Base-by-base conservation (phyloP, 2,797 vertebrate genomes). In the Amblyraja radiata region DNA sequence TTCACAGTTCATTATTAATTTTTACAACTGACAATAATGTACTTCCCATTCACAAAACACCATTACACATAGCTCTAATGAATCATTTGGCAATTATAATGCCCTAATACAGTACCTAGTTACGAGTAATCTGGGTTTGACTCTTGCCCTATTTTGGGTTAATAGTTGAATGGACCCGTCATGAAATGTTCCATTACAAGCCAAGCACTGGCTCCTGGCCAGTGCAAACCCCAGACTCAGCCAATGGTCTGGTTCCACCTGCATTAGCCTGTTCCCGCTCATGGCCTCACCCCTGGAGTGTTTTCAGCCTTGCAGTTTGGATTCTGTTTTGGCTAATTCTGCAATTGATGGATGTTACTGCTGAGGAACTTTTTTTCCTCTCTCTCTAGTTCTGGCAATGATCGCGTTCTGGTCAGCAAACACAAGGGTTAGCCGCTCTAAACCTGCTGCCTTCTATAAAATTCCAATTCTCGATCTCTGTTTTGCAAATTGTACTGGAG, bases 161-260 rank as follows among this genome's bases (percentile, higher is more conserved):
- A 36, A 68, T 63, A 68, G 32, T 91, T 68, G 90, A 91, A 46
- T 39, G 68, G 32, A 73, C 90, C 68, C 73, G 90, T 39, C 90
- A 71, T 25, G 21, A 28, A 71, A 46, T 91, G 68, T 74, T 74
- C 32, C 68, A 74, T 71, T 28, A 46, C 9, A 71, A 36, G 36
- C 36, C 54, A 32, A 91, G 71, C 25, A 74, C 68, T 92, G 68
- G 68, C 25, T 54, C 14, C 36, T 46, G 90, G 68, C 65, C 71
- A 92, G 90, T 92, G 65, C 39, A 92, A 76, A 92, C 21, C 71
- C n/a, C 90, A 92, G 71, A 10, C 13, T 23, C 36, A 92, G 90
- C 90, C 68, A 73, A 74, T 58, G 90, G 11, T 74, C 36, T 76
- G 18, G n/a, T 23, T 92, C 68, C 90, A 92, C 71, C 90, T 76